Conservation (phyloP, 2,113 vertebrate species). For the Tricholaema leucomelas region DNA sequence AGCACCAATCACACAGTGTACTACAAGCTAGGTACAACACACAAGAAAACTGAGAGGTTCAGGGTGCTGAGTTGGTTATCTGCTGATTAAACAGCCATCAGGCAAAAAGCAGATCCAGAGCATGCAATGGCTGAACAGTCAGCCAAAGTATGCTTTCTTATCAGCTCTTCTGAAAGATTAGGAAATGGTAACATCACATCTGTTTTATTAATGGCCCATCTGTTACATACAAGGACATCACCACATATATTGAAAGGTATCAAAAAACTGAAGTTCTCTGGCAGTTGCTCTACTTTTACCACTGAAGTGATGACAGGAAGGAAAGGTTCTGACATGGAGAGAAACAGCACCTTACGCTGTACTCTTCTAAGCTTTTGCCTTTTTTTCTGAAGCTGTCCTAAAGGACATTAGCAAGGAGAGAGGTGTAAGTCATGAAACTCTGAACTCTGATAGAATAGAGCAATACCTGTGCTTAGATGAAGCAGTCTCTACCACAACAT, state of each 20-base stretch:
- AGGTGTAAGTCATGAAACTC: neutral
- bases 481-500: neutral
- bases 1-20: neutral
- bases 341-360: neutral
- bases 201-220: neutral
- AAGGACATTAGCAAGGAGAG: neutral
- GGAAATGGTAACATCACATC: neutral
- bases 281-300: neutral
- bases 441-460: neutral
- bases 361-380: neutral
- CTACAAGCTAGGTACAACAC: neutral
- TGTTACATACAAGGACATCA: neutral
- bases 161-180: neutral
- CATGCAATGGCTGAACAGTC: neutral
- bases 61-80: neutral
- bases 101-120: neutral
- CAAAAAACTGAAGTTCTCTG: neutral
- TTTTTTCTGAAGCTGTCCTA: neutral
- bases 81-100: neutral
- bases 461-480: neutral
- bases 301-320: neutral
- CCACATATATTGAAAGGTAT: neutral
- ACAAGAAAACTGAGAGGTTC: neutral
- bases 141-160: neutral
- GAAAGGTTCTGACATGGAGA: neutral